Percentiles rank a stretch among this genome's conserved stretches.
Conservation (phyloP, 2,888 invertebrate genomes). For the Zhengitettix transpicula region DNA sequence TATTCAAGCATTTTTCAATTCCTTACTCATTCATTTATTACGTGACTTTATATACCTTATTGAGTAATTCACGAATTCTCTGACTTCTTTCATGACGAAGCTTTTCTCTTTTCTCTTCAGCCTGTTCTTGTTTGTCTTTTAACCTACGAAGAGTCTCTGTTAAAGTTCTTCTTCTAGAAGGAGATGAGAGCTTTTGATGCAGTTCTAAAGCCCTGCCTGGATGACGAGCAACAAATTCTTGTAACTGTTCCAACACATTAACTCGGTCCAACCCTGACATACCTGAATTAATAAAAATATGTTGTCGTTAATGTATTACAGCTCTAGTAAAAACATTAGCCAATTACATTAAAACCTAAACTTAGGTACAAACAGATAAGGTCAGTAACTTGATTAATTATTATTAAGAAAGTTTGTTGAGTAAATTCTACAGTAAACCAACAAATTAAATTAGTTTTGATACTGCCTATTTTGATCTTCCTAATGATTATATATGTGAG, state of each 20-base stretch:
- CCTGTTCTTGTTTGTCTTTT: conserved; percentile 82
- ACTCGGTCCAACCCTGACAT: conserved; percentile 79
- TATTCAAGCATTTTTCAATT: no score
- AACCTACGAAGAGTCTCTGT: conserved; percentile 62
- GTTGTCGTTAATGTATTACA: no score
- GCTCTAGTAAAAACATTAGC: no score
- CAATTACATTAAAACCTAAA: no score
- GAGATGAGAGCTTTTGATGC: conserved; percentile 86
- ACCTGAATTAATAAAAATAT: conserved; percentile 19
- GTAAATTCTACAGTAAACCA: no score
- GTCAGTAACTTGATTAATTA: no score
- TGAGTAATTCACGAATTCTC: conserved; percentile 68
- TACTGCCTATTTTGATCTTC: no score
- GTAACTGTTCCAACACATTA: conserved; percentile 59
- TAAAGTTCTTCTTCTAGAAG: conserved; percentile 69
- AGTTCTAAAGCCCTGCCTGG: conserved; percentile 84
- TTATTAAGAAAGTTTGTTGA: no score
- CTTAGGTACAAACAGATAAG: no score
- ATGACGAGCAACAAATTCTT: conserved; percentile 68
- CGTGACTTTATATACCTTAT: conserved; percentile 40
- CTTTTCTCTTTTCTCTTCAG: conserved; percentile 69
- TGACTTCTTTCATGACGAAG: conserved; percentile 70
- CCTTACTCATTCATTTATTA: no score
- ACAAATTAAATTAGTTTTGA: no score
- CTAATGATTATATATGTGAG: no score